Conservation (phyloP, 2,797 vertebrate species). For the Trachops cirrhosus region DNA sequence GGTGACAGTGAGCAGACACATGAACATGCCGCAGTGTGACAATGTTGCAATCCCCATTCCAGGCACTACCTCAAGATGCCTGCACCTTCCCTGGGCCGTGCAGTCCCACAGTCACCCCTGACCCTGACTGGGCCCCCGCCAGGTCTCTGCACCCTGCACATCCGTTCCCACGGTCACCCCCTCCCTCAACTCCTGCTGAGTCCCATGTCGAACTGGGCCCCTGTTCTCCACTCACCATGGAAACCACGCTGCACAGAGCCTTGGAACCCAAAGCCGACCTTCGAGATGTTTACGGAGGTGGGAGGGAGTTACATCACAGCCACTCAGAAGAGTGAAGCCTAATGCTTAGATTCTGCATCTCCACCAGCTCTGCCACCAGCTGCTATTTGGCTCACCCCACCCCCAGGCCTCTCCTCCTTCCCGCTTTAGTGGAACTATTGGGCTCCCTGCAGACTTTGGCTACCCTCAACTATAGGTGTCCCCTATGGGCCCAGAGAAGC, state of each 20-base stretch:
- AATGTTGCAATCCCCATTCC: neutral
- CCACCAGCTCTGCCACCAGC: neutral
- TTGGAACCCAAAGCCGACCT: neutral
- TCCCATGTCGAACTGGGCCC: neutral
- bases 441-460: neutral
- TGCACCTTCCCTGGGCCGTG: neutral
- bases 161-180: neutral
- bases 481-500: neutral
- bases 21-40: neutral
- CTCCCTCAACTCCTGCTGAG: neutral
- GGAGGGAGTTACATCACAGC: neutral
- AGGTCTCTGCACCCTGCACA: neutral
- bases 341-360: neutral
- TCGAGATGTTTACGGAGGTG: neutral
- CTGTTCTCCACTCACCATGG: neutral
- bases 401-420: neutral
- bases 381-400: accelerated
- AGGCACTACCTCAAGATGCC: neutral
- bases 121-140: neutral
- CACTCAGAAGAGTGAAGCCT: no score
- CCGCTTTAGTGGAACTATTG: neutral
- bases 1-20: neutral
- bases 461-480: neutral
- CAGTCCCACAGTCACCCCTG: neutral
- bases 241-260: neutral